phyloP scores from a whole-genome alignment of 1,140 invertebrate genomes.

The Anastrepha obliqua region DNA sequence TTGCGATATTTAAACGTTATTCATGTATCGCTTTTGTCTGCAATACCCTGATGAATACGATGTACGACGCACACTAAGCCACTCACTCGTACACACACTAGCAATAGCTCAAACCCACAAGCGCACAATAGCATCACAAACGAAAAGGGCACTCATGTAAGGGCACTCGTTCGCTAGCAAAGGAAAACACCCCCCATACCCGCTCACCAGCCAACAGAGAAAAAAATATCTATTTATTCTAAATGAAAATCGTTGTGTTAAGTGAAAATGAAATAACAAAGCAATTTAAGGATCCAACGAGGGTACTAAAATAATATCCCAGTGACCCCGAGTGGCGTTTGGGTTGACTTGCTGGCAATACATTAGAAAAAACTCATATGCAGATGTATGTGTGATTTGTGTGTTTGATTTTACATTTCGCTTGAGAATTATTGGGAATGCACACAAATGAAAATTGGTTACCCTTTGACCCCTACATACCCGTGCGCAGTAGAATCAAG shows the following conservation, averaged over 20 bases:
- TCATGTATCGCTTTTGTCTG: background rate
- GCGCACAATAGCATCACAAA: background rate
- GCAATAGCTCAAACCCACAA: background rate
- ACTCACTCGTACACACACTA: background rate
- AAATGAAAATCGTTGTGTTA: constrained; percentile 39
- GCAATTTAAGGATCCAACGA: constrained; percentile 18
- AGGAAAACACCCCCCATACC: background rate
- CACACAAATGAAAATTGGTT: constrained; percentile 20
- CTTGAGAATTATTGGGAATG: constrained; percentile 30
- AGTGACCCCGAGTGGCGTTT: constrained; percentile 18
- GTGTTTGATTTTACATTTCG: constrained; percentile 12
- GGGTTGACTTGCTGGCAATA: constrained; percentile 15
- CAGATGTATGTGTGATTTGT: background rate
- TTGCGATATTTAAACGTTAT: constrained; percentile 1
- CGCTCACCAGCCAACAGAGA: background rate
- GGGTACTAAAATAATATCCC: constrained; percentile 4
- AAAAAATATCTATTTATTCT: constrained; percentile 11
- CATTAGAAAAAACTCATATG: background rate
- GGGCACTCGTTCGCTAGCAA: background rate
- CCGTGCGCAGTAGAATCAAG: background rate
- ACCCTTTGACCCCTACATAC: background rate
- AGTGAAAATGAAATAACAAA: constrained; percentile 47
- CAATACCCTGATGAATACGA: background rate
- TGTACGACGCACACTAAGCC: too few relatives aligned
- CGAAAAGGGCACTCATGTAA: background rate